Evolutionary conservation across 2,888 invertebrate genomes (phyloP).

Genomic region (Rhaphigaster nebulosa): DNA sequence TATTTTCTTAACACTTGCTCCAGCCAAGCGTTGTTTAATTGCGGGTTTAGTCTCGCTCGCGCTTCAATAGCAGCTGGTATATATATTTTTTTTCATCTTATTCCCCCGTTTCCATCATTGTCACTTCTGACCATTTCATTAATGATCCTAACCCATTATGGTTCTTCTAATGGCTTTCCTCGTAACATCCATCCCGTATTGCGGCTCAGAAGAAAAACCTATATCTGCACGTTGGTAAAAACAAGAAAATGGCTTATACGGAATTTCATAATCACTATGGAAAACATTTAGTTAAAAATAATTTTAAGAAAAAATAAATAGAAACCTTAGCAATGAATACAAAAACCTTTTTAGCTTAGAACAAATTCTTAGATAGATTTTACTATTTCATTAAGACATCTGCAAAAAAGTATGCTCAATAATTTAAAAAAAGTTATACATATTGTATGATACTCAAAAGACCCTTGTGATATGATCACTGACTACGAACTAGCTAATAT

Average conservation of each 20-base stretch:
- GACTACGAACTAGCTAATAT: too few relatives aligned
- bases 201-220: background rate
- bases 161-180: background rate
- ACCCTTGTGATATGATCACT: too few relatives aligned
- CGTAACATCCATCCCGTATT: background rate
- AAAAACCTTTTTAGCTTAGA: too few relatives aligned
- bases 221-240: background rate
- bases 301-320: too few relatives aligned
- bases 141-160: background rate
- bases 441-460: too few relatives aligned
- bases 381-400: too few relatives aligned
- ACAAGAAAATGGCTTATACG: background rate
- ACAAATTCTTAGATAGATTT: too few relatives aligned
- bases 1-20: background rate
- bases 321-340: too few relatives aligned
- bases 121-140: slow-evolving; percentile 16
- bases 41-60: background rate
- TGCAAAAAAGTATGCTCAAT: too few relatives aligned
- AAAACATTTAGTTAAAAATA: too few relatives aligned
- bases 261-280: too few relatives aligned
- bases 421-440: too few relatives aligned
- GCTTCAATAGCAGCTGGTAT: background rate
- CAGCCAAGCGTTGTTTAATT: background rate
- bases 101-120: background rate
- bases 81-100: background rate